Conservation (phyloP, 2,797 vertebrate genomes). For the Chanos chanos region DNA sequence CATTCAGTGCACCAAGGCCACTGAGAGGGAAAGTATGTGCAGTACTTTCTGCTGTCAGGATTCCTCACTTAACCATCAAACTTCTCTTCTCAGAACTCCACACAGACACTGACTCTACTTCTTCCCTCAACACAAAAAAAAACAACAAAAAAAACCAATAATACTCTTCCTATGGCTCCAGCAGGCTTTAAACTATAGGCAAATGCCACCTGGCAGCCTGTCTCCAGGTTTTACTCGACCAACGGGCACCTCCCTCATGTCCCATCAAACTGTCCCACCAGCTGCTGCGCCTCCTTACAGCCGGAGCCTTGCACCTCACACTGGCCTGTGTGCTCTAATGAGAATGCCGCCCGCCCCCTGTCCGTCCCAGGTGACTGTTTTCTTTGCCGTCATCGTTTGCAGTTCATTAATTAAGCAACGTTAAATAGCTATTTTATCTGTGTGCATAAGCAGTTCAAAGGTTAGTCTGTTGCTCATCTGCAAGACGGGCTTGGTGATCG, state of each 20-base stretch:
- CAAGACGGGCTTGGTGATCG: conserved; percentile 1
- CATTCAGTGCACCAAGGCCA: not conserved
- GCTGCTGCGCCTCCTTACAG: conserved; percentile 79
- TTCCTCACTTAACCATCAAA: no score
- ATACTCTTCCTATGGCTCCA: conserved; percentile 7
- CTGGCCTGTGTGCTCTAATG: conserved; percentile 18
- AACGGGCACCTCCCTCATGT: conserved; percentile 68
- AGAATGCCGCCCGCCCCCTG: conserved; percentile 25
- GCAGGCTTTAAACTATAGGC: conserved; percentile 52
- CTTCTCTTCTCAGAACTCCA: no score
- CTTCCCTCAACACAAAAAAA: conserved; percentile 1
- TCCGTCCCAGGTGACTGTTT: conserved; percentile 67
- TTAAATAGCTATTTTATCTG: conserved; percentile 64
- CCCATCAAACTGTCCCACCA: conserved; percentile 75
- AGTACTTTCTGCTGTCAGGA: not conserved
- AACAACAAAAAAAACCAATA: conserved; percentile 17
- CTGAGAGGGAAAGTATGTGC: not conserved
- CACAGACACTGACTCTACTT: not conserved
- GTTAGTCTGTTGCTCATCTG: conserved; percentile 1
- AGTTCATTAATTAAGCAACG: conserved; percentile 73
- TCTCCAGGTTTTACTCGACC: conserved; percentile 68
- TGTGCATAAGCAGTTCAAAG: conserved; percentile 16
- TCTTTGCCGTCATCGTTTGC: conserved; percentile 70
- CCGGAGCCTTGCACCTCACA: conserved; percentile 38
- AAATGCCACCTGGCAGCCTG: conserved; percentile 65